Conservation (phyloP, 2,888 invertebrate species). For the Drosophila heteroneura region DNA sequence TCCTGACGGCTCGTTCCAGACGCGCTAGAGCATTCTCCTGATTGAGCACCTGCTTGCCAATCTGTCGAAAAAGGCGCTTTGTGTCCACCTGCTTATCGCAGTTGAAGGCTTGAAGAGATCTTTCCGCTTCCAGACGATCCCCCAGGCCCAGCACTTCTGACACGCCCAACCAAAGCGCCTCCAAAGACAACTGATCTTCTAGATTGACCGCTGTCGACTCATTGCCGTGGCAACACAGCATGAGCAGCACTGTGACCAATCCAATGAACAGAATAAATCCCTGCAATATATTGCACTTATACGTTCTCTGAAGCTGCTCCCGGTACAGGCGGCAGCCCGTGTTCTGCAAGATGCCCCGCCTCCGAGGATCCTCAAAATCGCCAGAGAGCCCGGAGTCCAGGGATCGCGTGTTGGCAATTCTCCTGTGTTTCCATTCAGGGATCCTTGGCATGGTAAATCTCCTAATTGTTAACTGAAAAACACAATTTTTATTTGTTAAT, state of each 20-base stretch:
- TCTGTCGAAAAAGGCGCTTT: conserved; percentile 41
- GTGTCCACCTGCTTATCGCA: conserved; percentile 46
- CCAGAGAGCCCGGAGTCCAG: conserved; percentile 6
- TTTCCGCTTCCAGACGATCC: neutral
- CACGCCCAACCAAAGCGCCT: conserved; percentile 38
- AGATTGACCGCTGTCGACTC: neutral
- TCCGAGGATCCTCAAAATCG: conserved; percentile 24
- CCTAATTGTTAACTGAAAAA: neutral
- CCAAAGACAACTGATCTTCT: neutral
- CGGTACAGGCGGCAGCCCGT: conserved; percentile 43
- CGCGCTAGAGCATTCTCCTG: conserved; percentile 57
- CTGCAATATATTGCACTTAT: conserved; percentile 26
- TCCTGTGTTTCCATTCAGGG: neutral
- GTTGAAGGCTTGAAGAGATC: neutral
- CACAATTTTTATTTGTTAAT: conserved; percentile 16
- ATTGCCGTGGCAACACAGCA: conserved; percentile 26
- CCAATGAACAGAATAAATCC: conserved; percentile 33
- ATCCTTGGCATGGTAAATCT: neutral
- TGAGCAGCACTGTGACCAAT: conserved; percentile 18
- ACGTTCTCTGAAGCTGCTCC: conserved; percentile 23
- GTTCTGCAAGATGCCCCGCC: conserved; percentile 43
- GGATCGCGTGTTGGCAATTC: neutral
- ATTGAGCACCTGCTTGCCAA: conserved; percentile 55
- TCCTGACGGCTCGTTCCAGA: conserved; percentile 47
- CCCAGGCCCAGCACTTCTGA: conserved; percentile 9